Base-by-base conservation (phyloP, 2,797 vertebrate species). In the Urophycis tenuis region DNA sequence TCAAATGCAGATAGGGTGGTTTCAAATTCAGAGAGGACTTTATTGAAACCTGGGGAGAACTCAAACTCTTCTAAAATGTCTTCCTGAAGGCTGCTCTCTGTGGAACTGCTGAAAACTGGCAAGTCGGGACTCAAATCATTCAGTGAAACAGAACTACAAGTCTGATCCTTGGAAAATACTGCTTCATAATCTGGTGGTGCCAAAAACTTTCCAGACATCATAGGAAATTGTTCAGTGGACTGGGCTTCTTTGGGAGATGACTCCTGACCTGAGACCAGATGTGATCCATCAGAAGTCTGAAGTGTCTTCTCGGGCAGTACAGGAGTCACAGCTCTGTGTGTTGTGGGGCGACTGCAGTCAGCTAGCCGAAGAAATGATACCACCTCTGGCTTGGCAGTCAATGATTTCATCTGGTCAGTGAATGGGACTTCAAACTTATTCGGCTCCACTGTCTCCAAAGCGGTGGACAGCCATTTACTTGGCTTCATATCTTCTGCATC, bases 291-390 rank as follows among this genome's bases (percentile, higher is more conserved):
- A 0, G 71, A 67, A 29, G 29, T 32, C 3, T 49, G 19, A 45
- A 10, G 49, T 36, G 34, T 78, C 49, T 39, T 85, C 72, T 82
- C 77, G 11, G 75, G 81, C 19, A 88, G 84, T 84, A 90, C 79
- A 33, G 90, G 87, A 78, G 87, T 89, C 8, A 93, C 86, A 49
- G 83, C 76, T 87, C 91, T 89, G 78, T 93, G 91, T 70, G 88
- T 90, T 72, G 30, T 80, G 74, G 84, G 83, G 15, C 80, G 81
- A 67, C 11, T 85, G 73, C 82, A 80, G 0, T 85, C 85, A 73
- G 85, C 74, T 12, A 92, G 85, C 39, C 87, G 85, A n/a, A 92
- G 82, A 31, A 81, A 81, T 78, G 84, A 33, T 19, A 78, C 22
- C 17, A 75, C 32, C 35, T 77, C 25, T 32, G 2, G 70, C 78